Conservation (phyloP, 2,113 vertebrate genomes). For the Solea solea region DNA sequence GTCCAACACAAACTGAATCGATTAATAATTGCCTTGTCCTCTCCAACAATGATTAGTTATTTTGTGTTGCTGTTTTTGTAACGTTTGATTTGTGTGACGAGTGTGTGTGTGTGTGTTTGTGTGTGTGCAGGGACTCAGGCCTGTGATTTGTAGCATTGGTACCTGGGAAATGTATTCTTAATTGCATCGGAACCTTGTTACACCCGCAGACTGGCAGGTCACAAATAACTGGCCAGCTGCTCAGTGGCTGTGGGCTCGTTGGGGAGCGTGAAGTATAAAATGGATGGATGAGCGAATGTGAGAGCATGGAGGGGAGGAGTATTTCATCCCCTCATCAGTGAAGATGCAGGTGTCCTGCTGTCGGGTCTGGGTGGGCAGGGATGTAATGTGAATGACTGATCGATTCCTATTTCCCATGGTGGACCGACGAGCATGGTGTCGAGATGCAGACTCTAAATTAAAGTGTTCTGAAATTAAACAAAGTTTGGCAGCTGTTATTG, state of each 20-base stretch:
- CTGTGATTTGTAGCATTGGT: conserved; percentile 64
- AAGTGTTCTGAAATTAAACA: background rate
- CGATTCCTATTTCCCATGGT: conserved; percentile 12
- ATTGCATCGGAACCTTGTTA: conserved; percentile 75
- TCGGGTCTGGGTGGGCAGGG: conserved; percentile 61
- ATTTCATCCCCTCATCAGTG: conserved; percentile 69
- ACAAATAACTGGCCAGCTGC: conserved; percentile 76
- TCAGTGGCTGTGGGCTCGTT: conserved; percentile 55
- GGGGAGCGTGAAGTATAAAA: conserved; percentile 56
- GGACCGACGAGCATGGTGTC: background rate
- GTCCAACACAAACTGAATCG: conserved; percentile 67
- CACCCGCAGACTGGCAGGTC: conserved; percentile 73
- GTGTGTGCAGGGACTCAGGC: conserved; percentile 35
- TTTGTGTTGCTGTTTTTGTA: conserved; percentile 62
- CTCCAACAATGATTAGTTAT: conserved; percentile 66
- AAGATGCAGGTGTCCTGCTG: conserved; percentile 73
- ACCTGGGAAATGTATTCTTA: conserved; percentile 77
- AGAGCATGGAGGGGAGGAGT: conserved; percentile 51
- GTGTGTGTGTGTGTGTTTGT: conserved; percentile 36
- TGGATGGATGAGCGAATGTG: conserved; percentile 62
- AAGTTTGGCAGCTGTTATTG: conserved; percentile 21
- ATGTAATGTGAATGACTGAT: conserved; percentile 67
- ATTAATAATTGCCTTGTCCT: conserved; percentile 74
- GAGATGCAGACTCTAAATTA: background rate
- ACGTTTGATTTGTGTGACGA: conserved; percentile 63